Percentiles rank a stretch among this genome's conserved stretches.
These are phyloP conservation scores for Anastrepha ludens DNA, from an alignment of 1,140 invertebrate genomes.

Conservation along the genomic window DNA sequence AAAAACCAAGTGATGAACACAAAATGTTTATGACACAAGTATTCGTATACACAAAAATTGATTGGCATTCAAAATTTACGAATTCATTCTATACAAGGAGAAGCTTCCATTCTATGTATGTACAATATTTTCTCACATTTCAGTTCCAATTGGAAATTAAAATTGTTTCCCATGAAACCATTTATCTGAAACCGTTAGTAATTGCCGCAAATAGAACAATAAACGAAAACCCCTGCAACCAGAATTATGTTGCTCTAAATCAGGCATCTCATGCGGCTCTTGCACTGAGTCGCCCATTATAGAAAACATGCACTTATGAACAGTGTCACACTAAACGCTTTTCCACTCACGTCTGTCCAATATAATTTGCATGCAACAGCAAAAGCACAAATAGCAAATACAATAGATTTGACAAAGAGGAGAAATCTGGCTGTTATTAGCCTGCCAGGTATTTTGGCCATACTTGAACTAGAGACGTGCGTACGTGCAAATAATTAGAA, in stretches of 20 bases:
- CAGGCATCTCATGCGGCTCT: neutral
- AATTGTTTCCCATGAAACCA: neutral
- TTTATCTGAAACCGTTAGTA: neutral
- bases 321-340: conserved; percentile 14
- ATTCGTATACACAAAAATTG: no score
- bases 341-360: neutral
- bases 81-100: no score
- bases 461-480: neutral
- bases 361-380: neutral
- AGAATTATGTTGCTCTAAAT: neutral
- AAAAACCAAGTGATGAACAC: no score
- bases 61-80: no score
- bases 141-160: neutral
- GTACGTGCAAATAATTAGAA: conserved; percentile 13
- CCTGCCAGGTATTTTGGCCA: neutral
- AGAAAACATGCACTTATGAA: neutral
- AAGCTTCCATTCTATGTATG: no score
- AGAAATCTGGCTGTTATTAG: conserved; percentile 8
- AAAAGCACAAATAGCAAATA: conserved; percentile 26
- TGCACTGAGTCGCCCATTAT: no score
- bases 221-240: neutral
- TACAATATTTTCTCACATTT: no score
- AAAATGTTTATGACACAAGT: no score
- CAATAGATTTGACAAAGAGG: conserved; percentile 5
- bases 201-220: neutral